Conservation (phyloP, 2,888 invertebrate genomes). For the Tillus elongatus region DNA sequence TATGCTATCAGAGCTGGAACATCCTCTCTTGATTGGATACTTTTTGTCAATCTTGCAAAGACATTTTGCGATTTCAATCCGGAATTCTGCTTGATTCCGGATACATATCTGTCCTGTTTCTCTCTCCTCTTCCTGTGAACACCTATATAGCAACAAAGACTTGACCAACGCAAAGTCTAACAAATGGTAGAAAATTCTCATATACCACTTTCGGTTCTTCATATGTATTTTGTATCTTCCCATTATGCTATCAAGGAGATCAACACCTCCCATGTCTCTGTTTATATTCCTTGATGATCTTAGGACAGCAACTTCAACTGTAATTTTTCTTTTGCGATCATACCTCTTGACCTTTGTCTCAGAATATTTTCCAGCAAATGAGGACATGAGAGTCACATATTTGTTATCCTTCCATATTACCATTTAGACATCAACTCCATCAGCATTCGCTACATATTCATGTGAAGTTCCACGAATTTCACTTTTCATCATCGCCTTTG, state of each 20-base stretch:
- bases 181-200: conserved; percentile 19
- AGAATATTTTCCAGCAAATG: conserved; percentile 10
- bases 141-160: too few relatives aligned
- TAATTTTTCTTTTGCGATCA: too few relatives aligned
- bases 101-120: conserved; percentile 5
- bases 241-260: conserved; percentile 16
- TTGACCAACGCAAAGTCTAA: conserved; percentile 18
- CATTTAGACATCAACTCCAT: too few relatives aligned
- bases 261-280: conserved; percentile 18
- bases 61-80: not conserved
- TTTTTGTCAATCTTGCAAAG: conserved; percentile 1
- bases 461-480: conserved; percentile 27
- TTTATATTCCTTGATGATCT: conserved; percentile 10
- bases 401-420: conserved; percentile 10
- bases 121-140: too few relatives aligned
- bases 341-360: conserved; percentile 9
- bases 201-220: conserved; percentile 18
- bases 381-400: conserved; percentile 9
- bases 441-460: too few relatives aligned
- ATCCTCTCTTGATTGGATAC: not conserved
- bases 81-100: conserved; percentile 1
- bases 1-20: too few relatives aligned
- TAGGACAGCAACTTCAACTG: conserved; percentile 11
- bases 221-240: conserved; percentile 15
- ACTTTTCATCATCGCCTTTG: conserved; percentile 16